Base-by-base conservation (phyloP, 1,140 invertebrate genomes). In the Dreissena polymorpha region DNA sequence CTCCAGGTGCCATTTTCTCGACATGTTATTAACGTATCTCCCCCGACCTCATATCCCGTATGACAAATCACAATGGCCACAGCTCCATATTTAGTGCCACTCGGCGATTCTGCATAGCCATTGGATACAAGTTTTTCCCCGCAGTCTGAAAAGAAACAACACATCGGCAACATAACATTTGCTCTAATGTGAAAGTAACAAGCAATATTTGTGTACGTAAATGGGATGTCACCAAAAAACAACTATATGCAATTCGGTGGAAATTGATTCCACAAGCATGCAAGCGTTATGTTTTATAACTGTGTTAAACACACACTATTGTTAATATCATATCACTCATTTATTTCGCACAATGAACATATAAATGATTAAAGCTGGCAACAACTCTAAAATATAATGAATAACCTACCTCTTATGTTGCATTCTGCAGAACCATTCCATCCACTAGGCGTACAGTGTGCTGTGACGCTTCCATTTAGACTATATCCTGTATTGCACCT, bases 141-240 rank as follows among this genome's bases (percentile, higher is more conserved):
- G 63, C 75, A 78, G 23, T 78, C 65, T 78, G 53, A 7, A 73
- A 70, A 69, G n/a, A n/a, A n/a, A n/a, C n/a, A n/a, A n/a, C n/a
- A n/a, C n/a, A n/a, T n/a, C n/a, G n/a, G n/a, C n/a, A n/a, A n/a
- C n/a, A n/a, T n/a, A n/a, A n/a, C n/a, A n/a, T n/a, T n/a, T n/a
- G n/a, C n/a, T n/a, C n/a, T n/a, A n/a, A n/a, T n/a, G n/a, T n/a
- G n/a, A n/a, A n/a, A n/a, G n/a, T n/a, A n/a, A n/a, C n/a, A n/a
- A n/a, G n/a, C n/a, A n/a, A n/a, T n/a, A n/a, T n/a, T n/a, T n/a
- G n/a, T n/a, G n/a, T n/a, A n/a, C n/a, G n/a, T n/a, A n/a, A n/a
- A n/a, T n/a, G n/a, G n/a, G n/a, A n/a, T n/a, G n/a, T n/a, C n/a
- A n/a, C n/a, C n/a, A n/a, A n/a, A n/a, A n/a, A n/a, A n/a, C n/a